Evolutionary conservation across 1,140 invertebrate genomes (phyloP).

Genomic region (Myzus persicae): DNA sequence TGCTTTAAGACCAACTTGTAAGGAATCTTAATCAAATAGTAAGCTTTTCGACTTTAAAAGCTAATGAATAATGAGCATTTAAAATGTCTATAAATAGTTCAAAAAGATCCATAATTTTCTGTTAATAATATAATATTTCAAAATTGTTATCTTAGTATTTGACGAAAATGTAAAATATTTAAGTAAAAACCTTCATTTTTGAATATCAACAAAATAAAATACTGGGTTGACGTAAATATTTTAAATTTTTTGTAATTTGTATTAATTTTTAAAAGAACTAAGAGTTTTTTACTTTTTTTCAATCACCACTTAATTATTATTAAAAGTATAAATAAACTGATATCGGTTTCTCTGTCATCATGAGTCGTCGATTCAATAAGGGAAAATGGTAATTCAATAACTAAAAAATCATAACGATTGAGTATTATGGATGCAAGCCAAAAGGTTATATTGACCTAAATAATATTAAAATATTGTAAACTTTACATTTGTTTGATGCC

Average conservation of each 20-base stretch:
- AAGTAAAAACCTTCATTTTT: too few relatives aligned
- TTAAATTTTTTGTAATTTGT: background rate
- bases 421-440: background rate
- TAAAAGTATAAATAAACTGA: too few relatives aligned
- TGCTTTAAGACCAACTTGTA: background rate
- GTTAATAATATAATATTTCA: background rate
- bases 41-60: background rate
- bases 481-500: background rate
- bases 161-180: background rate
- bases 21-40: background rate
- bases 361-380: too few relatives aligned
- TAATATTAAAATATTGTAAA: background rate
- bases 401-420: too few relatives aligned
- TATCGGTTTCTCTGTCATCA: too few relatives aligned
- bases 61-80: background rate
- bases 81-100: too few relatives aligned
- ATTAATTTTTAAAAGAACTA: too few relatives aligned
- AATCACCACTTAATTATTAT: background rate
- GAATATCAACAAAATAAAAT: background rate
- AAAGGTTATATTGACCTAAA: background rate
- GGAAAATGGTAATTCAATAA: background rate
- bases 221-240: background rate
- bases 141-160: background rate
- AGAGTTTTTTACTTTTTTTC: background rate
- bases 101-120: too few relatives aligned